Percentiles rank a stretch among this genome's conserved stretches.
Conservation (phyloP, 1,140 invertebrate species). For the Thaumatotibia leucotreta region DNA sequence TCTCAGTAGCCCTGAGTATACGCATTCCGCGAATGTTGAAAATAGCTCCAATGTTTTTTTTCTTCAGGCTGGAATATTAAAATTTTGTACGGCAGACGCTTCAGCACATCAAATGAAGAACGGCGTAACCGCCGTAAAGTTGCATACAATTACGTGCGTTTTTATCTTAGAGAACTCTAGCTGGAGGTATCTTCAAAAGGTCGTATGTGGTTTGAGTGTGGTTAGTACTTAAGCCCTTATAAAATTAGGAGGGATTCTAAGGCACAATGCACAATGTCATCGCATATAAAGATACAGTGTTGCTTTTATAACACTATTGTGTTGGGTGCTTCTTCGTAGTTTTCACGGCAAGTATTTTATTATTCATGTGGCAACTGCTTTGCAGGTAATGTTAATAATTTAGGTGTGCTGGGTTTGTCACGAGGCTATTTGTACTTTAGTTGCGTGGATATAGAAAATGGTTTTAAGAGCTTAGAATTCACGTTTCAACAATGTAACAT, state of each 20-base stretch:
- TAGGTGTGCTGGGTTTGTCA: conserved; percentile 40
- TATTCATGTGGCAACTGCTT: conserved; percentile 64
- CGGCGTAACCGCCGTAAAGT: background rate
- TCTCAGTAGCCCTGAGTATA: too few species aligned
- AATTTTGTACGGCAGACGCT: background rate
- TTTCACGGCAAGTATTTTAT: conserved; percentile 62
- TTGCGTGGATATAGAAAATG: background rate
- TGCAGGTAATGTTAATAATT: conserved; percentile 67
- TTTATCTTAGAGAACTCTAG: background rate
- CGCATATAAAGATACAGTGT: conserved; percentile 66
- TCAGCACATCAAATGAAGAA: background rate
- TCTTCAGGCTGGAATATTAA: conserved; percentile 15
- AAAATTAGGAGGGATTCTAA: conserved; percentile 25
- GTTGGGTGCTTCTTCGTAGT: conserved; percentile 53
- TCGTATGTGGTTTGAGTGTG: background rate
- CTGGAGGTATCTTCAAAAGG: background rate
- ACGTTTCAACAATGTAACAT: too few species aligned
- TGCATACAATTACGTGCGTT: too few species aligned
- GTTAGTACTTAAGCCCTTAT: conserved; percentile 50
- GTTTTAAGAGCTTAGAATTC: too few species aligned
- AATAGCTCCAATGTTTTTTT: too few species aligned
- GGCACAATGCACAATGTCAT: conserved; percentile 68
- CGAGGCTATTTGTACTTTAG: conserved; percentile 18
- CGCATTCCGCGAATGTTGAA: too few species aligned
- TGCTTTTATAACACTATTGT: conserved; percentile 66